These are phyloP conservation scores for Enteromius treurensis DNA, from an alignment of 2,797 vertebrate genomes.

Conservation along the genomic window DNA sequence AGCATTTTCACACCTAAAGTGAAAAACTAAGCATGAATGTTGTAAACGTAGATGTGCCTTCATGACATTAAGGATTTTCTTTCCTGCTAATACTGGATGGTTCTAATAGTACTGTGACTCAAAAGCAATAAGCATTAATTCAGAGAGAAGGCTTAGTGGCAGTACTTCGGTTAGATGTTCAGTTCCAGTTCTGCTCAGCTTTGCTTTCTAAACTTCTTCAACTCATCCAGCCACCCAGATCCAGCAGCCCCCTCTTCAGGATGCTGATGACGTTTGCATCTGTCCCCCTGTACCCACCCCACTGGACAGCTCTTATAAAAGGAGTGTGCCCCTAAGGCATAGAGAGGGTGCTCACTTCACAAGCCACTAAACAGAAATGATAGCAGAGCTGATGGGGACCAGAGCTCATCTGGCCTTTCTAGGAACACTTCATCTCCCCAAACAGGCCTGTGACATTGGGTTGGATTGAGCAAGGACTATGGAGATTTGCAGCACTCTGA, in stretches of 20 bases:
- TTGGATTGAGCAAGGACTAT: slow-evolving; percentile 47
- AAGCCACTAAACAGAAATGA: slow-evolving; percentile 52
- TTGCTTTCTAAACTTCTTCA: slow-evolving; percentile 15
- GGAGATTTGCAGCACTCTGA: slow-evolving; percentile 42
- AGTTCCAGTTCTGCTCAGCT: background rate
- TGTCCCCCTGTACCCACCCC: background rate
- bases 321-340: slow-evolving; percentile 25
- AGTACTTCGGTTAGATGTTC: background rate
- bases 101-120: background rate
- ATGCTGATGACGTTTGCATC: background rate
- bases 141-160: background rate
- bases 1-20: background rate
- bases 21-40: background rate
- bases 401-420: slow-evolving; percentile 54
- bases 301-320: slow-evolving; percentile 23
- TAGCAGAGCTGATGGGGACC: slow-evolving; percentile 49
- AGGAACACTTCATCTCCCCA: slow-evolving; percentile 52
- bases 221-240: background rate
- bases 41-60: background rate
- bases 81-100: slow-evolving; percentile 25
- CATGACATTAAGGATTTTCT: slow-evolving; percentile 3
- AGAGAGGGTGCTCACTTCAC: slow-evolving; percentile 54
- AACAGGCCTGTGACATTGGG: slow-evolving; percentile 53
- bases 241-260: slow-evolving; percentile 18
- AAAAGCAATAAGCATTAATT: background rate